Percentiles rank a stretch among this genome's conserved stretches.
Conservation (phyloP, 2,797 vertebrate genomes). For the Mormyrops boulengeri region DNA sequence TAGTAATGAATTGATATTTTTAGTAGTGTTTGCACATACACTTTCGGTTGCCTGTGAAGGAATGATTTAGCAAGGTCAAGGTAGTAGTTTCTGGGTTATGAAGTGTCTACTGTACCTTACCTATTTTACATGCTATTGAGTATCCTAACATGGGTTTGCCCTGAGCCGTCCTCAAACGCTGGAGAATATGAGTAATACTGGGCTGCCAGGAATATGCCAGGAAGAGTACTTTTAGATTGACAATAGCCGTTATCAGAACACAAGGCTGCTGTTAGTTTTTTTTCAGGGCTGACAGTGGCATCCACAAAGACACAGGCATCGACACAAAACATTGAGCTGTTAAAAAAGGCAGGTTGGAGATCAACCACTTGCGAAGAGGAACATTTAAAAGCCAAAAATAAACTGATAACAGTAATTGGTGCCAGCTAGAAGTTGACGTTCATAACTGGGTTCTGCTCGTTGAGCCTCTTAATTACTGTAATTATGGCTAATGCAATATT, state of each 20-base stretch:
- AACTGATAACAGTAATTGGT: constrained; percentile 3
- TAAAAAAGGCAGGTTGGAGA: neutral
- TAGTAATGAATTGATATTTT: neutral
- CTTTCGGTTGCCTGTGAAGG: neutral
- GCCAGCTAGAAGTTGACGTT: neutral
- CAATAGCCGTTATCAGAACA: neutral
- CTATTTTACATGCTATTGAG: neutral
- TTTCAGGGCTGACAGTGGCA: neutral
- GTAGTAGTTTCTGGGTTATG: neutral
- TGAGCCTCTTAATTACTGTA: constrained; percentile 11
- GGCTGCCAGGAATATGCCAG: neutral
- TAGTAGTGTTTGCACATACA: neutral
- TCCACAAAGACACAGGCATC: neutral
- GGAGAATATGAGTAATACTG: neutral
- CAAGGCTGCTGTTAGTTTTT: neutral
- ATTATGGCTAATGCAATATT: neutral
- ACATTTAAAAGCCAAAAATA: neutral
- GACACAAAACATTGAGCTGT: neutral
- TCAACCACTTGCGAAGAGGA: neutral
- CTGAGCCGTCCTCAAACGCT: neutral
- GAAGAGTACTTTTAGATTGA: neutral
- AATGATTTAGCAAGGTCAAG: neutral
- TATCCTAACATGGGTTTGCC: neutral
- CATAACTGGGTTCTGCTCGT: neutral
- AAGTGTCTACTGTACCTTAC: neutral